A percentile compares a stretch with the other conserved stretches of the same genome.
These are phyloP conservation scores for Taenioides sp. DNA, from an alignment of 2,797 vertebrate genomes.

Conservation along the genomic window DNA sequence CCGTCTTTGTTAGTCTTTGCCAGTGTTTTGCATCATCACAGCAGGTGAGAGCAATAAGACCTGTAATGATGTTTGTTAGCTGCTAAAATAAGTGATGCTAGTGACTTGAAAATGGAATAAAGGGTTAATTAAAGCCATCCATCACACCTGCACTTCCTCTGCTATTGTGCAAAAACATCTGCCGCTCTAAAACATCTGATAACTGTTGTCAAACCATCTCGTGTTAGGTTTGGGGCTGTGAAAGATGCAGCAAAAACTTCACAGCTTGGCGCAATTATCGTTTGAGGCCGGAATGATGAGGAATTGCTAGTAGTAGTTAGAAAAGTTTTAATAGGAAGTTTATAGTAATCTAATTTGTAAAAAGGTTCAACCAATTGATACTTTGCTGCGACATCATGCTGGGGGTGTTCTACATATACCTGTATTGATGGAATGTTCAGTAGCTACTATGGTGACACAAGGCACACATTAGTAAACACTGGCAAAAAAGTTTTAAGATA, in stretches of 20 bases:
- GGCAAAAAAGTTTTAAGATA: no score
- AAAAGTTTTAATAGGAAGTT: not conserved
- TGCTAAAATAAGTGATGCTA: slow-evolving; percentile 8
- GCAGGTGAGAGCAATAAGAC: slow-evolving; percentile 11
- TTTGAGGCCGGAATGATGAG: slow-evolving; percentile 9
- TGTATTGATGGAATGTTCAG: no score
- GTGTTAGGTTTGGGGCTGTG: slow-evolving; percentile 17
- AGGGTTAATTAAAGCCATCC: slow-evolving; percentile 19
- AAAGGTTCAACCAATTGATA: no score
- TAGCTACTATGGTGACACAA: no score
- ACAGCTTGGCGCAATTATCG: slow-evolving; percentile 6
- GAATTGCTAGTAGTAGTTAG: slow-evolving; percentile 12
- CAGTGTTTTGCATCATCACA: slow-evolving; percentile 2
- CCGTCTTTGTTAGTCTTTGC: slow-evolving; percentile 14
- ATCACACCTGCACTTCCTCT: slow-evolving; percentile 8
- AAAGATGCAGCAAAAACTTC: slow-evolving; percentile 15
- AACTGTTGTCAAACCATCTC: slow-evolving; percentile 1
- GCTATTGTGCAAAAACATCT: not conserved
- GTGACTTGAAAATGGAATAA: slow-evolving; percentile 7
- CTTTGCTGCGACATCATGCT: no score
- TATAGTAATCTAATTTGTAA: not conserved
- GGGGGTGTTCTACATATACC: no score
- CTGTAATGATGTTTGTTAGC: slow-evolving; percentile 14
- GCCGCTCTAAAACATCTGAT: not conserved
- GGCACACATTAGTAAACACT: no score